Conservation (phyloP, 2,113 vertebrate species). For the Orycteropus afer region DNA sequence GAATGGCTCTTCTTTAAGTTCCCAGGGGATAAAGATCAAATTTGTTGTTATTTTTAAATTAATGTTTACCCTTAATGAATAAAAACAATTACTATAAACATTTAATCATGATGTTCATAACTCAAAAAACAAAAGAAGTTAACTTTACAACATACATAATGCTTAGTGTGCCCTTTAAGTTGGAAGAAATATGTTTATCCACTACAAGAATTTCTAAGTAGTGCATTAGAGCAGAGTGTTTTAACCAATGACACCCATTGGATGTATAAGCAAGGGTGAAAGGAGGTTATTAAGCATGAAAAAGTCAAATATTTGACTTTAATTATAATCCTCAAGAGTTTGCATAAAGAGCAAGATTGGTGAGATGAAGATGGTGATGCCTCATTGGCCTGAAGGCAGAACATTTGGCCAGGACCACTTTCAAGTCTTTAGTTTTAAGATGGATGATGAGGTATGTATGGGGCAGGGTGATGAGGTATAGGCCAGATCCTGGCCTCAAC, state of each 20-base stretch:
- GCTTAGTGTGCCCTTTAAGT: not conserved
- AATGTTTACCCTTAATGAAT: not conserved
- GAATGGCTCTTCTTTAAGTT: not conserved
- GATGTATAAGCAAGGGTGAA: not conserved
- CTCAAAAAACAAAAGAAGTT: not conserved
- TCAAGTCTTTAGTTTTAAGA: not conserved
- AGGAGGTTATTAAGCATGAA: not conserved
- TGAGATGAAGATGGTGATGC: not conserved
- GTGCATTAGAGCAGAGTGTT: not conserved
- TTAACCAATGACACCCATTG: not conserved
- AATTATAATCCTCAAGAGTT: not conserved
- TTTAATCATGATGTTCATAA: not conserved
- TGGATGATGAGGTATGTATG: not conserved
- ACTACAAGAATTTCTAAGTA: not conserved
- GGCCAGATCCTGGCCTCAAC: not conserved
- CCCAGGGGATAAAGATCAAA: not conserved
- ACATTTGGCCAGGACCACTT: not conserved
- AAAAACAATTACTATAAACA: not conserved
- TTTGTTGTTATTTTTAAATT: constrained; percentile 33
- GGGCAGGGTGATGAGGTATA: not conserved
- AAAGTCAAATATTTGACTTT: not conserved
- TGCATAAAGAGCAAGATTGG: not conserved
- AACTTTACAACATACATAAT: not conserved
- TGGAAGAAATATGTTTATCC: constrained; percentile 18
- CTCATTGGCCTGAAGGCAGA: not conserved